Evolutionary conservation across 2,888 invertebrate species (phyloP), one percentile per base, ranked within the genome.

Genomic region (Tetropium fuscum): DNA sequence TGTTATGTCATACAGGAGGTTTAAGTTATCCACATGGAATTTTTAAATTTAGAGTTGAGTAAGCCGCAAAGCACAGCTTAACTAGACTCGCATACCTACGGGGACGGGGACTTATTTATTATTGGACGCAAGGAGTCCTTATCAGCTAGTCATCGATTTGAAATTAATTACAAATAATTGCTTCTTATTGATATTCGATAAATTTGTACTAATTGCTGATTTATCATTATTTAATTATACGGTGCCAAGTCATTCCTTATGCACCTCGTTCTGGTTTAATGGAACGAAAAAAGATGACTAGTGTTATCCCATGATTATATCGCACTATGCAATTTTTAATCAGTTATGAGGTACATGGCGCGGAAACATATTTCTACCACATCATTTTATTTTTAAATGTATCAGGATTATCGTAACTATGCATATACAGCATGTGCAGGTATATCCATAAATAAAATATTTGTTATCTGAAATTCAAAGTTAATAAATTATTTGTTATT

Each of bases 141-240:
- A 45, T 45, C 45, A 18, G 16, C 30, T 45, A 45, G 27, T 45
- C 45, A 45, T 45, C 45, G 30, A 18, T 18, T 32, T 6, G 11
- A 34, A 32, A 32, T 47, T 47, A 47, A 47, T 47, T 47, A 47
- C 8, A 47, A 47, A 34, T 47, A 47, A 47, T 47, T 22, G 36
- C 57, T 36, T 59, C 36, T 49, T 49, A 45, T 25, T 55, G 49
- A 51, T 44, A 38, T 55, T 60, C 45, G 55, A 60, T 60, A 56
- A 53, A 51, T 47, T 53, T 53, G 47, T 49, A 53, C 55, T 62
- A 62, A 62, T 58, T 58, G 58, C 58, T 55, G 58, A 62, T 62
- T 62, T 58, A 58, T 58, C 58, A 45, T 54, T 19, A 47, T 51
- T 51, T 62, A 58, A 62, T 62, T 55, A 62, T 51, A 57, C 16